Base-by-base conservation (phyloP, 1,140 invertebrate genomes). In the Aphaenogaster floridana region DNA sequence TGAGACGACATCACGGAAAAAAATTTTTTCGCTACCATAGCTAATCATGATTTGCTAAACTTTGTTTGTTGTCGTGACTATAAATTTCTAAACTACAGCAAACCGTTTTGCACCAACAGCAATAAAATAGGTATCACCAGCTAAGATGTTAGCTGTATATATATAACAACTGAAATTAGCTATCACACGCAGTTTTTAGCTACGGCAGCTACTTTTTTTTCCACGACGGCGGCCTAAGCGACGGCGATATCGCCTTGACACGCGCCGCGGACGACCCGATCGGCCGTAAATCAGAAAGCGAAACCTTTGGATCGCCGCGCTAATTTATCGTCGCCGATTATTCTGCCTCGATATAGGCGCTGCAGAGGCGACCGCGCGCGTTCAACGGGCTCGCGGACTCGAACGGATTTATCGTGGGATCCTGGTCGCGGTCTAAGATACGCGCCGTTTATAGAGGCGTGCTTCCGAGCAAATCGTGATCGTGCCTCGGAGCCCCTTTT, bases 381-480 rank as follows among this genome's bases (percentile, higher is more conserved):
- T 77, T 77, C 54, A 0, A 77, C 54, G 80, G 34, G 13, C 50
- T 61, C 59, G 50, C n/a, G 36, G 21, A 66, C 59, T 64, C 77
- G 78, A 39, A 28, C 54, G 42, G 68, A 74, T 83, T 83, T 83
- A 83, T 83, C 80, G 80, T 76, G 80, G 80, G 80, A 84, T 76
- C 54, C 80, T 13, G 45, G 13, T 39, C 34, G 59, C 42, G 39
- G 21, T 28, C 57, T 74, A 39, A 54, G 45, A 50, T 74, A 28
- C 28, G 42, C 80, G 42, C 68, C 80, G 80, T 50, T 84, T 84
- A 74, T 74, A 83, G 68, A 34, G 80, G 42, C 68, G 17, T 17
- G 68, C 52, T 83, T 45, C 54, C n/a, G 52, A 83, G 54, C 68
- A 52, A 74, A 74, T 83, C 80, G 80, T 74, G 80, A 83, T 61